These are phyloP conservation scores for Porphyrio hochstetteri DNA, from an alignment of 2,113 vertebrate species.

Conservation along the genomic window DNA sequence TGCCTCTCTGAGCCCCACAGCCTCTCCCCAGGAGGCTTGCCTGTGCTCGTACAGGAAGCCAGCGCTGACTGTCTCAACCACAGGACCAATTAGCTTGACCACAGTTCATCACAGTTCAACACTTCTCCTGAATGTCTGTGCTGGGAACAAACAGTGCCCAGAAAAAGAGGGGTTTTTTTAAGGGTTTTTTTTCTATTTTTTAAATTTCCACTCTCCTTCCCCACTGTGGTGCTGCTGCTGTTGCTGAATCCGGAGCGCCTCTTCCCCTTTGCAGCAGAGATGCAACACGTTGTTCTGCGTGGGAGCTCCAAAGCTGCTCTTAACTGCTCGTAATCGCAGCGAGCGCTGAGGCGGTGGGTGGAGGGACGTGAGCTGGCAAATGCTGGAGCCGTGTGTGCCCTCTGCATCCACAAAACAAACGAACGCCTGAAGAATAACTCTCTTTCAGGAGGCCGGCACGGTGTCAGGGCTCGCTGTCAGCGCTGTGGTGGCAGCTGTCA, in stretches of 20 bases:
- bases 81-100: background rate
- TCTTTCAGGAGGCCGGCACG: background rate
- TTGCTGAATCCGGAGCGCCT: background rate
- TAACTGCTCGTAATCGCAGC: background rate
- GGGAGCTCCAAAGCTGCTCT: slow-evolving; percentile 34
- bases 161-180: background rate
- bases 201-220: background rate
- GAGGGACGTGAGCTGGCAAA: background rate
- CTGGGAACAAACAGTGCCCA: background rate
- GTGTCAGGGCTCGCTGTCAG: background rate
- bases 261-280: background rate
- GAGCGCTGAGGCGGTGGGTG: background rate
- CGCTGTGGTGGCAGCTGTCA: slow-evolving; percentile 27
- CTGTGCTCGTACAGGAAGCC: background rate
- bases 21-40: background rate
- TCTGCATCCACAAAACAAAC: background rate
- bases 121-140: background rate
- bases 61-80: background rate
- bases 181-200: too few relatives aligned
- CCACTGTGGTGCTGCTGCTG: background rate
- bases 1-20: accelerated
- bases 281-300: slow-evolving; percentile 5
- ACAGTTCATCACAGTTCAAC: background rate
- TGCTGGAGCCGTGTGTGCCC: background rate
- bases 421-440: background rate